A percentile compares a stretch with the other conserved stretches of the same genome.
Conservation (phyloP, 2,113 vertebrate species). For the Rhineura floridana region DNA sequence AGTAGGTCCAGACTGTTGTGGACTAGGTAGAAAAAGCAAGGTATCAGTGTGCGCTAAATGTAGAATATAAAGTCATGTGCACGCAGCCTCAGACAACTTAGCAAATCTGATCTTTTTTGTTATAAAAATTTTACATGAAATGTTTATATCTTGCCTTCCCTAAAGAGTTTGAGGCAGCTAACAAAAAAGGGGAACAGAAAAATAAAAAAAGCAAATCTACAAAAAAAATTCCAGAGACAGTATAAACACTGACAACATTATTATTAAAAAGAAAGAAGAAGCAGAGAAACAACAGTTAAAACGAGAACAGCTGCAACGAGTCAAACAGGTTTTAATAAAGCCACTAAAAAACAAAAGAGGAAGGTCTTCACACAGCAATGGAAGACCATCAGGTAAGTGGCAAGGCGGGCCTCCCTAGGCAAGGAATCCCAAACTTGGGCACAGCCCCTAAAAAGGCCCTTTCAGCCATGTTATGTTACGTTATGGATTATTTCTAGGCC, state of each 20-base stretch:
- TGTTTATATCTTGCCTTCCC: neutral
- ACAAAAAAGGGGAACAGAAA: neutral
- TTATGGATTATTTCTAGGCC: too few species aligned
- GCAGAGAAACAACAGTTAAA: neutral
- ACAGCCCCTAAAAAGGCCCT: too few species aligned
- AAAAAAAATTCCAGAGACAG: too few species aligned
- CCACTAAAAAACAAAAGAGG: neutral
- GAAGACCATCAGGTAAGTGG: too few species aligned
- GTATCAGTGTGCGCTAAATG: too few species aligned
- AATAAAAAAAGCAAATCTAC: neutral
- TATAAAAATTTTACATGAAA: neutral
- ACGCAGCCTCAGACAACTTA: neutral
- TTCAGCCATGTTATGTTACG: too few species aligned
- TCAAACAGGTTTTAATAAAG: neutral
- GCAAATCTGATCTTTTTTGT: neutral
- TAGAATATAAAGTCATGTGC: too few species aligned
- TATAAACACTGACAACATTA: too few species aligned
- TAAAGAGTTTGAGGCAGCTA: neutral
- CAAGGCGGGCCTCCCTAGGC: too few species aligned
- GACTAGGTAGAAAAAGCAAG: too few species aligned
- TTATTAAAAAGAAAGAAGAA: neutral
- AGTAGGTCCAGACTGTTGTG: too few species aligned
- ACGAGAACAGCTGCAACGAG: neutral
- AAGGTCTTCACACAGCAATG: neutral
- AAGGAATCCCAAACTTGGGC: too few species aligned